Evolutionary conservation across 2,888 invertebrate genomes (phyloP), one percentile per base, ranked within the genome.

Genomic region (Andrena dorsata): DNA sequence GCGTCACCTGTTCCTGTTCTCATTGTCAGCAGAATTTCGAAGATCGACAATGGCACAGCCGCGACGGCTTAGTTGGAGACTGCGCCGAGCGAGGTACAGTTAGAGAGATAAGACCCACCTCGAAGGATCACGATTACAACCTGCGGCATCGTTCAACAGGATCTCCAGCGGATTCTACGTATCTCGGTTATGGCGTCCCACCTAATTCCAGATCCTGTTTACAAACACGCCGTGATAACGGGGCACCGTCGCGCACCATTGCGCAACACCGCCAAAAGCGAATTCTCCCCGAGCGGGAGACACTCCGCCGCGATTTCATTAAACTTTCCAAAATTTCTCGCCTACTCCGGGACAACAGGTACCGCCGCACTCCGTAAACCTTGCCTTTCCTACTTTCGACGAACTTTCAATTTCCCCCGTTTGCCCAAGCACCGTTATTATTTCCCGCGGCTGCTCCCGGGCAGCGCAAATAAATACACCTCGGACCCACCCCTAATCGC

Each of bases 181-280:
- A 85, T 82, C 87, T 78, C 82, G 81, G 79, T 82, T 87, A 82
- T 77, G 80, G 71, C 85, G 75, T 76, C 76, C 84, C 71, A 85
- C 73, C 83, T 87, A 87, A 85, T 87, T 85, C 80, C 76, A 76
- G 75, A 87, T 85, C 78, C 78, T 87, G 87, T 87, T 85, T 80
- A 85, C 80, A 87, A 87, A 85, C 82, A 65, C 58, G 61, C 13
- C 23, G 63, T 30, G 81, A 83, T 81, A 81, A 73, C 73, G 76
- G 56, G 20, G 76, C 72, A 63, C 16, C 51, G 32, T 41, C 28
- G 60, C 30, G 28, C 41, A 61, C 28, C 16, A 49, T 68, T 53
- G 13, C 76, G 76, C 16, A 65, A 76, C 41, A 7, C 23, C 41
- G 1, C 3, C n/a, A 72, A 72, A 76, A 64, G 32, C 23, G 41